Base-by-base conservation (phyloP, 2,797 vertebrate species). In the Mormyrus proboscirostris region DNA sequence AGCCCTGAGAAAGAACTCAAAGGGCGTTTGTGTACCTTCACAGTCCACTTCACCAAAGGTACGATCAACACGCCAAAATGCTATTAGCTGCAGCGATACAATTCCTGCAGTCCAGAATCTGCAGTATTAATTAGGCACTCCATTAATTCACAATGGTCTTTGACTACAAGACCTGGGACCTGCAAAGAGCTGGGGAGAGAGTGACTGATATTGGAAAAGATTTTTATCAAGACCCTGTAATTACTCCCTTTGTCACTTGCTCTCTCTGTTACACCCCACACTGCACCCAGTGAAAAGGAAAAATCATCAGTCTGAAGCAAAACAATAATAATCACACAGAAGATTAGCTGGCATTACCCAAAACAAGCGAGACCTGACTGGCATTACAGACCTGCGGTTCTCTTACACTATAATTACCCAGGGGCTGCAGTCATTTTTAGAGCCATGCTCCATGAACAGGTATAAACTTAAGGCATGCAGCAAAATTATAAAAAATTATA, bases 81-180 rank as follows among this genome's bases (percentile, higher is more conserved):
- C 90, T 91, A 89, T 91, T 92, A 91, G 90, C n/a, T 49, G 73
- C 87, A 14, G 86, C 55, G 90, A 88, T 62, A 91, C 86, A 12
- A 90, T 87, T 86, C 87, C 89, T 3, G 7, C 82, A 89, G 85
- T 38, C 83, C 25, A 90, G 88, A 92, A 89, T 92, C 88, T 89
- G 79, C 91, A 5, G 59, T 91, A 93, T 93, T 92, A 92, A 91
- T 91, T 50, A 90, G 92, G 93, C 91, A 91, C 91, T 91, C 92
- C 90, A 93, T 94, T 94, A 94, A 91, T 65, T 82, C 41, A 90
- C 90, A 85, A 89, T 89, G 89, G 89, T 93, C 89, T 89, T 90
- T 44, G 38, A 82, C 91, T 90, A 92, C 14, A 33, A 89, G 86
- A 89, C 65, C 49, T 9, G 69, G 16, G 16, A 69, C 8, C 25